These are phyloP conservation scores for Umimayanthus chanpuru DNA, from an alignment of 92 coral and sea anemone genomes.

Conservation along the genomic window DNA sequence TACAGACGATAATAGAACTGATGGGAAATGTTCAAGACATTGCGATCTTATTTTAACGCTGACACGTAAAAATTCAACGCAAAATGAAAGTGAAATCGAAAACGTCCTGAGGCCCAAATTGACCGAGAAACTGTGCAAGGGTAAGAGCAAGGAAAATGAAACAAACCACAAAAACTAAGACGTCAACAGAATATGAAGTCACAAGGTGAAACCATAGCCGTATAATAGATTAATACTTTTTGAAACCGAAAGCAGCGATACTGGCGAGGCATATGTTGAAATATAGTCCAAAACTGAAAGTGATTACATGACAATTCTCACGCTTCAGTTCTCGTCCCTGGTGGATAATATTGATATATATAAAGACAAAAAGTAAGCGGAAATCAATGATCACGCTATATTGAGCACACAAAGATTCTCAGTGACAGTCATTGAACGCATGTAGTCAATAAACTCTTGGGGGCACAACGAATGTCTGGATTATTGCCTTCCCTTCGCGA, in stretches of 20 bases:
- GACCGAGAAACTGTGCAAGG: not conserved
- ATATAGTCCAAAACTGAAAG: not conserved
- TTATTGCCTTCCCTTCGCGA: not conserved
- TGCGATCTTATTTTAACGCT: not conserved
- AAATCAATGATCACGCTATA: slow-evolving; percentile 11
- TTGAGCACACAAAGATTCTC: not conserved
- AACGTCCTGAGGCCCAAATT: not conserved
- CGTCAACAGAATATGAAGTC: not conserved
- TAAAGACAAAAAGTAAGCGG: slow-evolving; percentile 10
- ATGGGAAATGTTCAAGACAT: not conserved
- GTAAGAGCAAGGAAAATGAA: not conserved
- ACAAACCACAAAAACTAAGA: not conserved
- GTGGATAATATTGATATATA: too few relatives aligned
- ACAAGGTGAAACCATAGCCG: not conserved
- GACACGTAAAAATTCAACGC: not conserved
- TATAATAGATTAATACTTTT: not conserved
- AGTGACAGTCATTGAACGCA: not conserved
- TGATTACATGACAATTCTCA: not conserved
- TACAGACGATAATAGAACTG: not conserved
- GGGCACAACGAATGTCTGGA: not conserved
- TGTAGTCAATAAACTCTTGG: slow-evolving; percentile 16
- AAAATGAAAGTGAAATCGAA: too few relatives aligned
- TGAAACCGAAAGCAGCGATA: not conserved
- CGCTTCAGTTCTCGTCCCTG: not conserved
- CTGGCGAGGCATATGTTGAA: not conserved